These are phyloP conservation scores for Myotis findleyi DNA, from an alignment of 2,797 vertebrate species.

Conservation along the genomic window DNA sequence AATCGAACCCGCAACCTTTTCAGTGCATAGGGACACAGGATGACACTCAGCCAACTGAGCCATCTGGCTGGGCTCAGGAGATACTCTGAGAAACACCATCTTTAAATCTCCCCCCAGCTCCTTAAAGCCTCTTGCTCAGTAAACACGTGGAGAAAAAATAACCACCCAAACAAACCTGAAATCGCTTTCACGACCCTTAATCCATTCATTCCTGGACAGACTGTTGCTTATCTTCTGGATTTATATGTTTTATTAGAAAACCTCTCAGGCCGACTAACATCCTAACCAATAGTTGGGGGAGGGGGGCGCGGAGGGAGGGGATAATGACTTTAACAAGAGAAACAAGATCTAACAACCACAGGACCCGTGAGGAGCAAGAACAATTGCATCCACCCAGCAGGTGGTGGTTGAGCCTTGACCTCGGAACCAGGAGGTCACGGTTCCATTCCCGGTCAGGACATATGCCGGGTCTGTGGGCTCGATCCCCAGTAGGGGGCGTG, in stretches of 20 bases:
- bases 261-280: neutral
- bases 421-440: no score
- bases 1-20: no score
- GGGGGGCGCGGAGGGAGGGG: accelerated
- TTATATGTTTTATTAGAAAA: neutral
- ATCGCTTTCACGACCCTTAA: neutral
- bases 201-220: neutral
- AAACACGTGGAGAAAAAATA: neutral
- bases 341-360: neutral
- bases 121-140: neutral
- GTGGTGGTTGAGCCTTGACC: no score
- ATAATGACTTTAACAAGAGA: neutral
- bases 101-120: neutral
- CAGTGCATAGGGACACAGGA: no score
- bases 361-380: neutral
- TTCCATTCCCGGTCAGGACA: no score
- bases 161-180: neutral
- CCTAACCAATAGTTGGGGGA: neutral
- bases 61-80: no score
- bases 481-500: no score
- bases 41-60: no score
- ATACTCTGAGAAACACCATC: neutral
- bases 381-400: neutral
- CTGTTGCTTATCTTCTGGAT: neutral
- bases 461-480: no score